Percentiles rank a stretch among this genome's conserved stretches.
phyloP scores from a whole-genome alignment of 2,888 invertebrate species.

The Nephrotoma appendiculata region DNA sequence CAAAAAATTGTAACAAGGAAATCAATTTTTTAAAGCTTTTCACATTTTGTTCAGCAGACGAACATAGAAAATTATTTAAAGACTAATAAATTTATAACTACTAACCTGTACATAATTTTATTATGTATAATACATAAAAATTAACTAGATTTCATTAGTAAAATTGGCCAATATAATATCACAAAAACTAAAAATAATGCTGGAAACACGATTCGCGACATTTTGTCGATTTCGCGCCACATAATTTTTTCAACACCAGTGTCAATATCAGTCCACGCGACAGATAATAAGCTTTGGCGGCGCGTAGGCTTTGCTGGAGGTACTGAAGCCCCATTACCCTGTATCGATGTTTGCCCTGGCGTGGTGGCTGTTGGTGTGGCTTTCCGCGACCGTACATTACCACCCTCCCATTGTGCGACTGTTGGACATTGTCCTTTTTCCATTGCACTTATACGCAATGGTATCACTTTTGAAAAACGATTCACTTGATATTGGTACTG shows the following conservation, averaged over 20 bases:
- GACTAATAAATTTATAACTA: not conserved
- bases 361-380: conserved; percentile 34
- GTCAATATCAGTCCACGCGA: conserved; percentile 49
- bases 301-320: conserved; percentile 24
- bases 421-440: conserved; percentile 52
- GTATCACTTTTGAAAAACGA: conserved; percentile 32
- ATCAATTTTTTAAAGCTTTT: not conserved
- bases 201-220: conserved; percentile 63
- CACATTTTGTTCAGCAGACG: not conserved
- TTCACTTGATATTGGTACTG: conserved; percentile 51
- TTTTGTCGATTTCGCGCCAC: conserved; percentile 64
- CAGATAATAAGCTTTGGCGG: conserved; percentile 34
- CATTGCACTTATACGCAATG: conserved; percentile 43
- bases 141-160: conserved; percentile 48
- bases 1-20: not conserved
- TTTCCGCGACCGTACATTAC: conserved; percentile 45
- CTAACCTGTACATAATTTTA: not conserved
- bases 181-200: conserved; percentile 63
- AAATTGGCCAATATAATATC: conserved; percentile 63
- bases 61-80: not conserved
- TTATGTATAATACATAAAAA: not conserved
- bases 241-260: conserved; percentile 57
- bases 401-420: conserved; percentile 50
- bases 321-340: conserved; percentile 27
- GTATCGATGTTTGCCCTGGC: conserved; percentile 33